A percentile compares a stretch with the other conserved stretches of the same genome.
Conservation (phyloP, 2,797 vertebrate species). For the Carduelis carduelis region DNA sequence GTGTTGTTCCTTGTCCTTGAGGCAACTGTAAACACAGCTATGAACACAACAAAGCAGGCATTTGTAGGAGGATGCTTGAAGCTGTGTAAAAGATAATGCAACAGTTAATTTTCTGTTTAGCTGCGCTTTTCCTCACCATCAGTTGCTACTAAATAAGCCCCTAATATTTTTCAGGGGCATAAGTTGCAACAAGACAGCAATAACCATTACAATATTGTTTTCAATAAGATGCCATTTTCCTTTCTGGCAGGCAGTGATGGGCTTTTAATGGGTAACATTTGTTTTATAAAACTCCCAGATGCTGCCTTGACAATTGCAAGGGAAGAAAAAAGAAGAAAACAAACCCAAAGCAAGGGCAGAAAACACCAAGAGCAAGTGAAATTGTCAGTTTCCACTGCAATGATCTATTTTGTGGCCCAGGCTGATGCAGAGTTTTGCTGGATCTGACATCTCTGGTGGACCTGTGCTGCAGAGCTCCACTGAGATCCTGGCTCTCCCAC, state of each 20-base stretch:
- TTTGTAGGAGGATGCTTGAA: background rate
- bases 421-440: background rate
- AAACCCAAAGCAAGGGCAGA: background rate
- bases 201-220: conserved; percentile 52
- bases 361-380: background rate
- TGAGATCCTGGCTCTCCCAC: background rate
- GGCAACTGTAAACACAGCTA: background rate
- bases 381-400: background rate
- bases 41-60: background rate
- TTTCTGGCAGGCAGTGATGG: conserved; percentile 20
- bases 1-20: background rate
- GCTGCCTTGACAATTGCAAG: conserved; percentile 31
- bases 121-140: background rate
- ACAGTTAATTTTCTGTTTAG: background rate
- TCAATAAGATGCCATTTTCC: conserved; percentile 49
- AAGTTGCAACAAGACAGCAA: conserved; percentile 41
- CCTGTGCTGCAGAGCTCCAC: background rate
- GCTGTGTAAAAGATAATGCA: background rate
- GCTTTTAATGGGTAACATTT: conserved; percentile 53
- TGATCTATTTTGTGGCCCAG: background rate
- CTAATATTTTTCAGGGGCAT: conserved; percentile 19
- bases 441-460: background rate
- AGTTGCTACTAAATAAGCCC: background rate
- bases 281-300: conserved; percentile 49
- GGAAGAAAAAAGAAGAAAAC: conserved; percentile 1